These are phyloP conservation scores for Phyllotreta cruciferae DNA, from an alignment of 2,888 invertebrate genomes.

Conservation along the genomic window DNA sequence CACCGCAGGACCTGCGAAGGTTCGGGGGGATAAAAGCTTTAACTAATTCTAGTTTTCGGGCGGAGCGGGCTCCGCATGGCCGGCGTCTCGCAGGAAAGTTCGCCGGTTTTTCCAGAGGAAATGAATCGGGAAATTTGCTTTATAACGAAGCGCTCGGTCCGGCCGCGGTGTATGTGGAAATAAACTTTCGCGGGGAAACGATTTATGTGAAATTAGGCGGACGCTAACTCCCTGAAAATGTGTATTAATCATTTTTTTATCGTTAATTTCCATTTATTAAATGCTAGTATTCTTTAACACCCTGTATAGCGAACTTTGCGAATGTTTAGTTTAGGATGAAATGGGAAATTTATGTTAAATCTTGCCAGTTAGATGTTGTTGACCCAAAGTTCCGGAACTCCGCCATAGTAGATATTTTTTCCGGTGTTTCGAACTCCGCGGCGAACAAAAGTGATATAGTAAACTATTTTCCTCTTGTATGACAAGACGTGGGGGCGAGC, in stretches of 20 bases:
- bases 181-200: neutral
- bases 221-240: too few species aligned
- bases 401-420: constrained; percentile 44
- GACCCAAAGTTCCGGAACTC: constrained; percentile 52
- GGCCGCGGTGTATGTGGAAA: neutral
- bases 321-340: constrained; percentile 54
- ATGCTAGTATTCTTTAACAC: too few species aligned
- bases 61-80: constrained; percentile 27
- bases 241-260: too few species aligned
- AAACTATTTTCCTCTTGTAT: constrained; percentile 27
- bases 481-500: neutral
- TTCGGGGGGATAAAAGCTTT: constrained; percentile 38
- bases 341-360: constrained; percentile 55
- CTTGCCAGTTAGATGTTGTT: constrained; percentile 49
- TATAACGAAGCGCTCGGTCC: neutral
- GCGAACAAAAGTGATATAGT: constrained; percentile 42
- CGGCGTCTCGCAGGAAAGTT: constrained; percentile 16
- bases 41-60: constrained; percentile 35
- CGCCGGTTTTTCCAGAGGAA: constrained; percentile 20
- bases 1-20: constrained; percentile 29
- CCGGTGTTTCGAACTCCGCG: constrained; percentile 37
- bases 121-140: constrained; percentile 18
- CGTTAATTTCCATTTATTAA: too few species aligned
- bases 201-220: neutral
- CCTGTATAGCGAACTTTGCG: constrained; percentile 52